Percentiles rank a stretch among this genome's conserved stretches.
Evolutionary conservation across 2,888 invertebrate species (phyloP).

Genomic region (Drosophila paranaensis): DNA sequence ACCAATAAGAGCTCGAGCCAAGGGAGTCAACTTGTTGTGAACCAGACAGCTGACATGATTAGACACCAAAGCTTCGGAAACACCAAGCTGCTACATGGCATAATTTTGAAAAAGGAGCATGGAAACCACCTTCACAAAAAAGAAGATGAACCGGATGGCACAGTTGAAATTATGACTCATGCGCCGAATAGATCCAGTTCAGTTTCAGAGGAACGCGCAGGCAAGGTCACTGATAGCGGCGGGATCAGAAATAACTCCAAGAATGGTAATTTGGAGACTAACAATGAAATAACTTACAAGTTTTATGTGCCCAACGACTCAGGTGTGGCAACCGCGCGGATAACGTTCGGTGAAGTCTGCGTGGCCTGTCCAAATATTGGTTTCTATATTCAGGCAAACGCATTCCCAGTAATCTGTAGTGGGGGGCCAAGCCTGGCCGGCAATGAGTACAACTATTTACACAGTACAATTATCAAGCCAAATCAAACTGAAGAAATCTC

Average conservation of each 20-base stretch:
- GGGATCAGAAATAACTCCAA: background rate
- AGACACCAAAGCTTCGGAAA: slow-evolving; percentile 24
- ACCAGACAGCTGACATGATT: slow-evolving; percentile 2
- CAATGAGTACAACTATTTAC: slow-evolving; percentile 84
- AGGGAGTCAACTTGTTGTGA: background rate
- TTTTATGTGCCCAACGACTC: slow-evolving; percentile 85
- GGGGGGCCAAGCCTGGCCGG: slow-evolving; percentile 63
- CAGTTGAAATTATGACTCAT: slow-evolving; percentile 11
- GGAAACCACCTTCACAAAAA: background rate
- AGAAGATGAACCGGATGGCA: background rate
- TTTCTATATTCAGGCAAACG: slow-evolving; percentile 86
- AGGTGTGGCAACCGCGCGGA: slow-evolving; percentile 79
- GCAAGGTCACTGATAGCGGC: background rate
- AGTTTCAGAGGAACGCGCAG: background rate
- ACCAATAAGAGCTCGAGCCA: slow-evolving; percentile 1
- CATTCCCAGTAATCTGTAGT: slow-evolving; percentile 83
- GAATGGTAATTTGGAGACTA: slow-evolving; percentile 46
- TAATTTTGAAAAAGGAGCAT: slow-evolving; percentile 3
- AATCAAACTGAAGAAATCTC: slow-evolving; percentile 84
- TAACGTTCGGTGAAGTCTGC: slow-evolving; percentile 84
- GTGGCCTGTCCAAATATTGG: slow-evolving; percentile 84
- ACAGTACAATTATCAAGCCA: slow-evolving; percentile 86
- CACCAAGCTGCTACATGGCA: slow-evolving; percentile 57
- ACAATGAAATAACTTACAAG: slow-evolving; percentile 85
- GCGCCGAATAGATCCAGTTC: background rate